These are phyloP conservation scores for Lutjanus erythropterus DNA, from an alignment of 2,113 vertebrate species.

Conservation along the genomic window DNA sequence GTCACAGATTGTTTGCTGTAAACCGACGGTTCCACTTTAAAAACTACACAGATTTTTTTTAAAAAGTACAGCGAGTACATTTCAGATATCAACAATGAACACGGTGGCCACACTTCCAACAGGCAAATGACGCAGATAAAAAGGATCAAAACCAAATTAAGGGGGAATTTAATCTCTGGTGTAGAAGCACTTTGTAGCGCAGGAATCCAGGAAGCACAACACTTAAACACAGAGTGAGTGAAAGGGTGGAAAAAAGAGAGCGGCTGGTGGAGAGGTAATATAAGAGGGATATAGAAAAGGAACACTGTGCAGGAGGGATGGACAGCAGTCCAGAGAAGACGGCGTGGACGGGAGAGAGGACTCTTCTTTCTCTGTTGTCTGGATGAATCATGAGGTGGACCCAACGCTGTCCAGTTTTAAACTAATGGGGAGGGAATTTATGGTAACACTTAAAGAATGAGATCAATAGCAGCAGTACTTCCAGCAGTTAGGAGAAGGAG, in stretches of 20 bases:
- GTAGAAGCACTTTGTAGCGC: constrained; percentile 79
- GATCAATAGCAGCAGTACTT: constrained; percentile 79
- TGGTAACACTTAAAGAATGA: constrained; percentile 85
- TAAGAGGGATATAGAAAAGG: constrained; percentile 58
- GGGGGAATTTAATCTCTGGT: constrained; percentile 77
- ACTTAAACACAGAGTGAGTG: constrained; percentile 63
- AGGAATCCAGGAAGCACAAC: constrained; percentile 74
- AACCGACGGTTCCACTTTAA: constrained; percentile 22
- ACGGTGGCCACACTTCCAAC: constrained; percentile 55
- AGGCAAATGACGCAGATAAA: constrained; percentile 65
- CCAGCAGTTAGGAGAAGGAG: constrained; percentile 54
- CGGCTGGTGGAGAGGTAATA: constrained; percentile 58
- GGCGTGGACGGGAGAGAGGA: constrained; percentile 42
- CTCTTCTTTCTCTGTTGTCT: constrained; percentile 52
- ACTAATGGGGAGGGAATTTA: constrained; percentile 84
- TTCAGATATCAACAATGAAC: constrained; percentile 52
- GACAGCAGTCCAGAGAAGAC: constrained; percentile 45
- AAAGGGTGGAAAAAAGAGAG: constrained; percentile 51
- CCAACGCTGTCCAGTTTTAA: constrained; percentile 66
- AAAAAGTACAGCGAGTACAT: constrained; percentile 42
- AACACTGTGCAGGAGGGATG: constrained; percentile 22
- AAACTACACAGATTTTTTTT: constrained; percentile 25
- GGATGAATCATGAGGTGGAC: constrained; percentile 68
- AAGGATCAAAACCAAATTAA: constrained; percentile 79
- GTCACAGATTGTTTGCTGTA: constrained; percentile 55